A percentile compares a stretch with the other conserved stretches of the same genome.
phyloP scores from a whole-genome alignment of 2,113 vertebrate species.

The Coptodon bakossiorum region DNA sequence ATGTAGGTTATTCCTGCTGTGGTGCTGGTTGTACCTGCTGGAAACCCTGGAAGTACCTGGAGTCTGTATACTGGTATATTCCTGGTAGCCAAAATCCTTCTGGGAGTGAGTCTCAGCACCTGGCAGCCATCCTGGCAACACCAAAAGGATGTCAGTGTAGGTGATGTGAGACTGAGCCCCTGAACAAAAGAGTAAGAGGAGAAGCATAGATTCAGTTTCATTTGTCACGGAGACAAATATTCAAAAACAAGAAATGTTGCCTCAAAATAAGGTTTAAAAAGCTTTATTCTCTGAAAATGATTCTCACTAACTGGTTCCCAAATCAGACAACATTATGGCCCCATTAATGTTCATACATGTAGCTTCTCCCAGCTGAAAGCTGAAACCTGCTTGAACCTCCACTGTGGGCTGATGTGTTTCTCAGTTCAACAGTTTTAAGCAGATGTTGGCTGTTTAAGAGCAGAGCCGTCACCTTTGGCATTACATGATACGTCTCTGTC shows the following conservation, averaged over 20 bases:
- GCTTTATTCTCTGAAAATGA: neutral
- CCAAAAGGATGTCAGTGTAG: neutral
- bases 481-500: neutral
- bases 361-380: neutral
- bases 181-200: neutral
- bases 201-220: neutral
- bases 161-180: neutral
- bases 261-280: neutral
- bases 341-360: neutral
- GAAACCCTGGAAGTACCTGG: neutral
- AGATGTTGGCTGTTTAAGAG: neutral
- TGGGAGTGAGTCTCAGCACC: neutral
- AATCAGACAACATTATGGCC: accelerated
- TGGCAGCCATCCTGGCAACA: neutral
- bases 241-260: neutral
- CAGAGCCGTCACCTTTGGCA: neutral
- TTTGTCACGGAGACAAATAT: neutral
- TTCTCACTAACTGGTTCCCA: neutral
- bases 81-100: neutral
- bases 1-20: neutral
- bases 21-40: neutral
- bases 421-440: neutral
- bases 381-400: neutral
- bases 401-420: neutral
- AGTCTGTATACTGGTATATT: neutral